These are phyloP conservation scores for Watsonalla binaria DNA, from an alignment of 2,888 invertebrate genomes.

Conservation along the genomic window DNA sequence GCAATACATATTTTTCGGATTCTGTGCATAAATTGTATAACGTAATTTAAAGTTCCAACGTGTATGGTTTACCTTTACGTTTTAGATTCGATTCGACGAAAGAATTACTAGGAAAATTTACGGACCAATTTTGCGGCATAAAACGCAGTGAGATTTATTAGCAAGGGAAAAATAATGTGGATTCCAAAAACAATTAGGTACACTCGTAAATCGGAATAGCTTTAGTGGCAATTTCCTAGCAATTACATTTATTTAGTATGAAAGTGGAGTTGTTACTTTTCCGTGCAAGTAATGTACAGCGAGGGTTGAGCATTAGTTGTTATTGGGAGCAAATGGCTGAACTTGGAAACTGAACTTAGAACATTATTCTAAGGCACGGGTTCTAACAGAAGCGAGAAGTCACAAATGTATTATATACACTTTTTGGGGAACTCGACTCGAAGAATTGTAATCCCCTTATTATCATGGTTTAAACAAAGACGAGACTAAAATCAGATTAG, in stretches of 20 bases:
- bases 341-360: slow-evolving; percentile 29
- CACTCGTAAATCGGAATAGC: background rate
- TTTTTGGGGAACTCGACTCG: no score
- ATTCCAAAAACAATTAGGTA: slow-evolving; percentile 1
- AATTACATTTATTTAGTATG: slow-evolving; percentile 2
- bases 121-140: background rate
- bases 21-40: no score
- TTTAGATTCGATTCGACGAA: no score
- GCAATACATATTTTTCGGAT: no score
- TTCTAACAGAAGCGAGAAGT: slow-evolving; percentile 3
- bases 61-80: no score
- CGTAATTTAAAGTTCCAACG: no score
- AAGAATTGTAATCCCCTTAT: no score
- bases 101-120: background rate
- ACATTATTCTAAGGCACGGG: slow-evolving; percentile 19
- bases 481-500: no score
- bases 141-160: background rate
- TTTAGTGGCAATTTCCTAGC: background rate
- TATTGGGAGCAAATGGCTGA: slow-evolving; percentile 30
- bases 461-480: no score
- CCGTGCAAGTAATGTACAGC: slow-evolving; percentile 13
- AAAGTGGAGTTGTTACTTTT: slow-evolving; percentile 1
- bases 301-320: slow-evolving; percentile 37
- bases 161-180: background rate
- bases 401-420: no score